Conservation (phyloP, 1,140 invertebrate species). For the Sweltsa coloradensis region DNA sequence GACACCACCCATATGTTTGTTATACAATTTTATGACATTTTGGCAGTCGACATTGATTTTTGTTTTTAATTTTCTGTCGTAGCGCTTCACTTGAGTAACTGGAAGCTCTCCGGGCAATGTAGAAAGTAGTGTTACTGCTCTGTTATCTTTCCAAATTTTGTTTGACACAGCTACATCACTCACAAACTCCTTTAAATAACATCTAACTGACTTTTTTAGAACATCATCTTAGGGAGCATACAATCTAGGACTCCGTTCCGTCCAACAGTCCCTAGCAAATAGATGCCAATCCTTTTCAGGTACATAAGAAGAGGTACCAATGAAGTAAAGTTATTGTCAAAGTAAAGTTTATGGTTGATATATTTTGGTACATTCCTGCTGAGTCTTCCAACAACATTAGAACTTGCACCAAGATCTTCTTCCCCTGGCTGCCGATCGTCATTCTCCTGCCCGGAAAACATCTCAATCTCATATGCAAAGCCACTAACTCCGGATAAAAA, state of each 20-base stretch:
- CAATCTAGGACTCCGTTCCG: constrained; percentile 23
- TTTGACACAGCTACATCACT: background rate
- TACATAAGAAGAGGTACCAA: constrained; percentile 21
- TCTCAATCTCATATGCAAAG: constrained; percentile 22
- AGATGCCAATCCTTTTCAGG: constrained; percentile 21
- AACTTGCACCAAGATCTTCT: constrained; percentile 23
- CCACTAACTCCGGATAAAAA: constrained; percentile 17
- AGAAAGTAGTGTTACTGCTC: constrained; percentile 24
- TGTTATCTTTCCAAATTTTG: constrained; percentile 25
- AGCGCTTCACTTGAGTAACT: constrained; percentile 16
- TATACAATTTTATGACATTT: constrained; percentile 21
- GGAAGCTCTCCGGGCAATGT: constrained; percentile 21
- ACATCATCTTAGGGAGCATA: constrained; percentile 22
- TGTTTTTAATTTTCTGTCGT: constrained; percentile 5
- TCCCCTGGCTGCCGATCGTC: constrained; percentile 15
- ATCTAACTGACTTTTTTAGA: constrained; percentile 20
- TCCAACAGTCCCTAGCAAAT: constrained; percentile 21
- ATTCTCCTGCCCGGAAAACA: constrained; percentile 11
- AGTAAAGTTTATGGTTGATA: constrained; percentile 22
- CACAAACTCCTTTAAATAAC: background rate
- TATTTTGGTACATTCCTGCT: constrained; percentile 19
- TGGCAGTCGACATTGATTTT: constrained; percentile 19
- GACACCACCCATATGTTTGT: constrained; percentile 22
- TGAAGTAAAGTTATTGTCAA: constrained; percentile 25
- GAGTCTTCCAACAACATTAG: constrained; percentile 21